Conservation (phyloP, 1,140 invertebrate species). For the Penaeus indicus region DNA sequence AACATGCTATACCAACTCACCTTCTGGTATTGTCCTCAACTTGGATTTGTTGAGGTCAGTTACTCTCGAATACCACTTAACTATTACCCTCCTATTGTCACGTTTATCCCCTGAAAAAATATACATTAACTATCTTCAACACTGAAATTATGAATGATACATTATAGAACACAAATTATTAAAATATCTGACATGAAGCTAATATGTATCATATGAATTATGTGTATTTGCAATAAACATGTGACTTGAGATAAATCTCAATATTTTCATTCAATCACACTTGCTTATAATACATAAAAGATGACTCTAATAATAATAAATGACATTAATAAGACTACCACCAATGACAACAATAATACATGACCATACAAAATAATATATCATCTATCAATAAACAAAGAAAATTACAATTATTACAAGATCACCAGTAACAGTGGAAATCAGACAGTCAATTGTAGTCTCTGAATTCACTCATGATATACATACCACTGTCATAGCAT, state of each 20-base stretch:
- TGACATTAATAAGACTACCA: too few species aligned
- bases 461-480: background rate
- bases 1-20: background rate
- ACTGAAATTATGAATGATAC: background rate
- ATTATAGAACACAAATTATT: background rate
- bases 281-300: too few species aligned
- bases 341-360: too few species aligned
- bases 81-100: background rate
- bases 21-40: slow-evolving; percentile 11
- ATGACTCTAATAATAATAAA: too few species aligned
- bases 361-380: too few species aligned
- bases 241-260: too few species aligned
- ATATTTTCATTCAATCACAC: too few species aligned
- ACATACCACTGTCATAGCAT: slow-evolving; percentile 58
- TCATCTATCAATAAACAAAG: too few species aligned
- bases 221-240: too few species aligned
- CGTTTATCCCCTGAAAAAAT: slow-evolving; percentile 1
- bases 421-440: background rate
- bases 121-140: background rate
- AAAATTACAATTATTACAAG: background rate
- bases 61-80: slow-evolving; percentile 42
- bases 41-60: background rate
- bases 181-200: too few species aligned
- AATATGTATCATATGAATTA: too few species aligned
- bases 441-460: background rate